Evolutionary conservation across 2,797 vertebrate genomes (phyloP), one percentile per base, ranked within the genome.

Genomic region (Coracias cyanogaster): DNA sequence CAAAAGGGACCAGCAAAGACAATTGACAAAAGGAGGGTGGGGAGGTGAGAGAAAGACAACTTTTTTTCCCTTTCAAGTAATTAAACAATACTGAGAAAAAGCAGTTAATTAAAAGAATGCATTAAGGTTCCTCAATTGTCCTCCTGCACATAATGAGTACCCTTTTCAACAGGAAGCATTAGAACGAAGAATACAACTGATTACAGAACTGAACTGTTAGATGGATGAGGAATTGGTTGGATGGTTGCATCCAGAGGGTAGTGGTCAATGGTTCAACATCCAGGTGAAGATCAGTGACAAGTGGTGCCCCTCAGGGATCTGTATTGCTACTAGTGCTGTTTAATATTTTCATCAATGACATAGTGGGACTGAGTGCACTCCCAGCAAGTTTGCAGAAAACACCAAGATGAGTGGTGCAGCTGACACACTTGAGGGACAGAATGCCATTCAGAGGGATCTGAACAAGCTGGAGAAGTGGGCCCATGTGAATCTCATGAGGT

Each of bases 21-120:
- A 81, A 58, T 73, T 51, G 85, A 61, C 12, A 65, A 35, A 65
- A 46, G 9, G 7, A 19, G 9, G 15, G 8, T 22, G 39, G 5
- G 5, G 2, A 5, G 35, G 29, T 33, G 15, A 83, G 29, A 89
- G 45, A 58, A 88, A 71, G 48, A 37, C 2, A 83, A 29, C 45
- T 58, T 71, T 9, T 69, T 1, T 64, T 86, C n/a, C 31, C 8
- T 95, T 94, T 92, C 22, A 93, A 91, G 12, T 49, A 84, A 73
- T 45, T 77, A 78, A 58, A 11, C 5, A 67, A 58, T 37, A 83
- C 5, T 55, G 24, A 13, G 45, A 61, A 86, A 87, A 79, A 43
- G 0, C 2, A 85, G 10, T 18, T 84, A 61, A 65, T 86, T 87
- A 17, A 92, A 91, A 62, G 14, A 77, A 65, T 84, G 2, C 3